Percentiles rank a stretch among this genome's conserved stretches.
Conservation (phyloP, 2,888 invertebrate genomes). For the Meiosimyza platycephala region DNA sequence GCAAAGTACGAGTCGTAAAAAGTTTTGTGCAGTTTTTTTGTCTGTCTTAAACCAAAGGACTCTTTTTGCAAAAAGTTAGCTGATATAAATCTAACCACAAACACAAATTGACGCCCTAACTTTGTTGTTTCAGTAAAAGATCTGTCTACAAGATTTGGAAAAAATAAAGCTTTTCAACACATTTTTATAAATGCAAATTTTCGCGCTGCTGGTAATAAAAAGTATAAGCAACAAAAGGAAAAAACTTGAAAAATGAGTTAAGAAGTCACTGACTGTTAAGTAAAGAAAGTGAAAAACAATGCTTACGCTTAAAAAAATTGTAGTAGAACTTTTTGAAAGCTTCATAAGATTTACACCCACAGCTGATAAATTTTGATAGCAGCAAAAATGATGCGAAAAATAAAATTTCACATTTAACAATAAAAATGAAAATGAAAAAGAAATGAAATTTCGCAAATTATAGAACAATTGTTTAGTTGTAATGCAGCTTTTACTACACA, state of each 20-base stretch:
- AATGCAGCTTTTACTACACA: no score
- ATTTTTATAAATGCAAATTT: slow-evolving; percentile 26
- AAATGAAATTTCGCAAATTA: slow-evolving; percentile 15
- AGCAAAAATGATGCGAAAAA: no score
- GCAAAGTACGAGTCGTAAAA: no score
- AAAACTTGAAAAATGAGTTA: background rate
- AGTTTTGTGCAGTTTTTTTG: slow-evolving; percentile 2
- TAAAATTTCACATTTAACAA: background rate
- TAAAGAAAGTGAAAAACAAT: background rate
- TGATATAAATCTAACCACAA: slow-evolving; percentile 2
- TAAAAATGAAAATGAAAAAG: background rate
- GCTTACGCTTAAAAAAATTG: background rate
- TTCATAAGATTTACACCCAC: slow-evolving; percentile 12
- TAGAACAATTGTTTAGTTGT: background rate
- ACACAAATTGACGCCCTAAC: background rate
- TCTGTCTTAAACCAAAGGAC: background rate
- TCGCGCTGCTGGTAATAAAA: background rate
- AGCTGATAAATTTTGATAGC: background rate
- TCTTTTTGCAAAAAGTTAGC: background rate
- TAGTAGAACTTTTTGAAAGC: background rate
- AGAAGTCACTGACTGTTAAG: background rate
- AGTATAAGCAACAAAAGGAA: background rate
- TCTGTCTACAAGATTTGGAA: slow-evolving; percentile 22
- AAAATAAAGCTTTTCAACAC: slow-evolving; percentile 15
- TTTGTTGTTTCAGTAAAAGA: background rate